Base-by-base conservation (phyloP, 2,113 vertebrate species). In the Melanocharis versteri region DNA sequence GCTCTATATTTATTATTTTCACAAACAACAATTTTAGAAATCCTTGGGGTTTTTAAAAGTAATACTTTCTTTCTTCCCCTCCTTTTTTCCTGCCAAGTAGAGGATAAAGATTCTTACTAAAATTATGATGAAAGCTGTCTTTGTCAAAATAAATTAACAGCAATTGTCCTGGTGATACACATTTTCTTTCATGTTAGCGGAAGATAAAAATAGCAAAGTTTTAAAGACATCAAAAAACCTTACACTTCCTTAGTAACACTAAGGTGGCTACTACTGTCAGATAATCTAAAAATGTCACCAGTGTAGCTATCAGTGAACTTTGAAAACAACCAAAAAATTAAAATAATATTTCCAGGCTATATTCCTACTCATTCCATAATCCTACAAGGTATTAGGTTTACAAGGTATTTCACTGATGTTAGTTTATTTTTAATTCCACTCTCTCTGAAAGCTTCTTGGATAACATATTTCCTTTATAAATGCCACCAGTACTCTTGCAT, bases 1-100 rank as follows among this genome's bases (percentile, higher is more conserved):
- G 5, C 1, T 21, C 5, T 42, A 39, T 30, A 30, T 40, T 47
- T 47, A 21, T 84, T 66, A 3, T 88, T 84, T 79, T 75, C 28
- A n/a, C 4, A 91, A 47, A 6, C 1, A 7, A 17, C 30, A 51
- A 30, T 51, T 86, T 87, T 15, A 60, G 23, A 87, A 81, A 42
- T 31, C 5, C 1, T 21, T 18, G 1, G 1, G 3, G 0, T 9
- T 88, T 64, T 66, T 27, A 19, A 35, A 80, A 54, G 11, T 77
- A 79, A 48, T 44, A 24, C 5, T 31, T 65, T 53, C 3, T 54
- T 76, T 78, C 5, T 48, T 83, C 37, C 16, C 3, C 3, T 28
- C 3, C 4, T 15, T 39, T 81, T 76, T 86, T 21, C 14, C 8
- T 65, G 10, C 23, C 11, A 66, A 66, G 5, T n/a, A 39, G 21